Base-by-base conservation (phyloP, 2,797 vertebrate genomes). In the Esox masquinongy region DNA sequence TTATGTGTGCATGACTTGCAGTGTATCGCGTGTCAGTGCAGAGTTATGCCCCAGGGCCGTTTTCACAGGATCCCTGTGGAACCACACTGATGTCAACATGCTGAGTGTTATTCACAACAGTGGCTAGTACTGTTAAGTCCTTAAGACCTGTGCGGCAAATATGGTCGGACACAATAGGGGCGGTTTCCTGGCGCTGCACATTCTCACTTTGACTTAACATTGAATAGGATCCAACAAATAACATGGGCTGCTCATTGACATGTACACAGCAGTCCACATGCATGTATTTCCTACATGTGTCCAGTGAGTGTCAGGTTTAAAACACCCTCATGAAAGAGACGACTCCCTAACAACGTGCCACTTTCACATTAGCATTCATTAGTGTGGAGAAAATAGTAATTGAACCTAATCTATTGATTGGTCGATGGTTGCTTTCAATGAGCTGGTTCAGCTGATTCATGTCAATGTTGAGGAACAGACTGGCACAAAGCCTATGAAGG, bases 81-180 rank as follows among this genome's bases (percentile, higher is more conserved):
- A 26, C 24, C 24, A 71, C 50, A 4, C 26, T 53, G 69, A 71
- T 53, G 26, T 53, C 24, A 51, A 51, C 6, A 36, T 2, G 22
- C 24, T 16, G 17, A 43, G 6, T 43, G 34, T 17, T 59, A 22
- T 39, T 59, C 43, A 50, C 49, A 51, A 70, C 34, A 26, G 14
- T 4, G 19, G 31, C 17, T 39, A 11, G 17, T 19, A 14, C 29
- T 59, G 22, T 9, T 19, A 14, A 51, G 29, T 22, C 47, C 39
- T 24, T 26, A 76, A 59, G 39, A 56, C 50, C 56, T 70, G 76
- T 56, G 15, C 24, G 31, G 39, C 36, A 70, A 63, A 82, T 82
- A 4, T 31, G 63, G 47, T 68, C 14, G 15, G 77, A 79, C 74
- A 79, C 77, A 76, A 74, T 71, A 71, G 71, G 77, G 74, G 22